These are phyloP conservation scores for Ophion costatus DNA, from an alignment of 2,888 invertebrate species.

Conservation along the genomic window DNA sequence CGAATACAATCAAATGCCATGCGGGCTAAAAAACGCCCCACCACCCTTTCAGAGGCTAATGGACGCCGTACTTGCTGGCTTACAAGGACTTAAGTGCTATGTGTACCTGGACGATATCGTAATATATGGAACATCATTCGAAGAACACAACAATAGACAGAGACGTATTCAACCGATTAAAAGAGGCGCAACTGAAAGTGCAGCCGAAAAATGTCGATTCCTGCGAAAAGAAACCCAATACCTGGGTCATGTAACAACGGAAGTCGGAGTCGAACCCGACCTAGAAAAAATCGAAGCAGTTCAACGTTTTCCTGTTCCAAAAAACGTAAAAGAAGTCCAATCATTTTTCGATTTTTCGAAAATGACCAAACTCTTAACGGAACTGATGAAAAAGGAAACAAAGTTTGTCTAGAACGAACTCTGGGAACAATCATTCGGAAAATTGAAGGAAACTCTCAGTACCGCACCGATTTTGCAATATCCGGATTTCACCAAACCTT, in stretches of 20 bases:
- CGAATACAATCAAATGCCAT: not conserved
- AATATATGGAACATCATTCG: not conserved
- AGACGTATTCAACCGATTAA: slow-evolving; percentile 32
- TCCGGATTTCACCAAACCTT: slow-evolving; percentile 74
- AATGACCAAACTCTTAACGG: slow-evolving; percentile 64
- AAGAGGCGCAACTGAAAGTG: slow-evolving; percentile 21
- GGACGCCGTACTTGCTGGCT: slow-evolving; percentile 28
- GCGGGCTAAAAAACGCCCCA: slow-evolving; percentile 36
- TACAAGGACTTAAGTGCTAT: slow-evolving; percentile 38
- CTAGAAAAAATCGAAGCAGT: slow-evolving; percentile 67
- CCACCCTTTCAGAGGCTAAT: slow-evolving; percentile 52
- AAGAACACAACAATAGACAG: slow-evolving; percentile 35
- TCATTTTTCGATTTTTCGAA: slow-evolving; percentile 57
- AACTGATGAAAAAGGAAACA: slow-evolving; percentile 66
- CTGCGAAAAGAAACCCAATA: slow-evolving; percentile 15
- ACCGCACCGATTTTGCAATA: slow-evolving; percentile 67
- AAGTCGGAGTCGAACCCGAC: slow-evolving; percentile 63
- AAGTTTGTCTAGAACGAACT: slow-evolving; percentile 59
- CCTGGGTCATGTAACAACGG: slow-evolving; percentile 17
- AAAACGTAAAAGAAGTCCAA: slow-evolving; percentile 66
- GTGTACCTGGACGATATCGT: slow-evolving; percentile 54
- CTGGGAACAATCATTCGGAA: slow-evolving; percentile 54
- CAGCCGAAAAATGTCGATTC: slow-evolving; percentile 34
- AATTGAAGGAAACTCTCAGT: slow-evolving; percentile 52
- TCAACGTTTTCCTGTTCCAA: slow-evolving; percentile 21